A percentile compares a stretch with the other conserved stretches of the same genome.
Conservation (phyloP, 2,797 vertebrate genomes). For the Sebastes trivittatus region DNA sequence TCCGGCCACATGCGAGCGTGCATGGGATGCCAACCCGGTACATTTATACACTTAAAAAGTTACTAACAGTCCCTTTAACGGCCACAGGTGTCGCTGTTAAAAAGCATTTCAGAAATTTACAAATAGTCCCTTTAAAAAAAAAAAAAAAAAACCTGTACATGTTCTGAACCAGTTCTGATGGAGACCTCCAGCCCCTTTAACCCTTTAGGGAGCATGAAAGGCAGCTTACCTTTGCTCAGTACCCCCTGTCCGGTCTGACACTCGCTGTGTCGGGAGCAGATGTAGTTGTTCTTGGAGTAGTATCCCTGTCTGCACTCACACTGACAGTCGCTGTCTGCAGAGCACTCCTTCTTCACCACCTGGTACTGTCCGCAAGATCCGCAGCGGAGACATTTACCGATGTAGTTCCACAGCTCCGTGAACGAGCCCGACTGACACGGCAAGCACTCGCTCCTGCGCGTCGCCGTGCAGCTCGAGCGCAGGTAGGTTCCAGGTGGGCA, state of each 20-base stretch:
- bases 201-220: too few relatives aligned
- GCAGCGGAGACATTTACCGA: slow-evolving; percentile 72
- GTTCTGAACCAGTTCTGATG: not conserved
- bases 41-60: too few relatives aligned
- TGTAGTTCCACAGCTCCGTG: slow-evolving; percentile 79
- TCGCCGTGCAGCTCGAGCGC: slow-evolving; percentile 51
- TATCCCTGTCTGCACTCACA: slow-evolving; percentile 71
- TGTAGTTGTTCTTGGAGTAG: slow-evolving; percentile 17
- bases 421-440: slow-evolving; percentile 66
- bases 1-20: too few relatives aligned
- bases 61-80: too few relatives aligned
- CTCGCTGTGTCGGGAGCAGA: slow-evolving; percentile 61
- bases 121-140: too few relatives aligned
- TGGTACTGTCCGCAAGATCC: slow-evolving; percentile 57
- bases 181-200: not conserved
- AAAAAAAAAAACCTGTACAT: not conserved
- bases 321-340: slow-evolving; percentile 28
- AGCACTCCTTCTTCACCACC: slow-evolving; percentile 52
- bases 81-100: too few relatives aligned
- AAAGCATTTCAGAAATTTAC: too few relatives aligned
- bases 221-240: slow-evolving; percentile 56
- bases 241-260: slow-evolving; percentile 63
- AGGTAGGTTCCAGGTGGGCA: slow-evolving; percentile 68
- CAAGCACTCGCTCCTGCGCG: slow-evolving; percentile 47
- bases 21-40: too few relatives aligned